Evolutionary conservation across 2,888 invertebrate genomes (phyloP).

Genomic region (Omphaloscelis lunosa): DNA sequence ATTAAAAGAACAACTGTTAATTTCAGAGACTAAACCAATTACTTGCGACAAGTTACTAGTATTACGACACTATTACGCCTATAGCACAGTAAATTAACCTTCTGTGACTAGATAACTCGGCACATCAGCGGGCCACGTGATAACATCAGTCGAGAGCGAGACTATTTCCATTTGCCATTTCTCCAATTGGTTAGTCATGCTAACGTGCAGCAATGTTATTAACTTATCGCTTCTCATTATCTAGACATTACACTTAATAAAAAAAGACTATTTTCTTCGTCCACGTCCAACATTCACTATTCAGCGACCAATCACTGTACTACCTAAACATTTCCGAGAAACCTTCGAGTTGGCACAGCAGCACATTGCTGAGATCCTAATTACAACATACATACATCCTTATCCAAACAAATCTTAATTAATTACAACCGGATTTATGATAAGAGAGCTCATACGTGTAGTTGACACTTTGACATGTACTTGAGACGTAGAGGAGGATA

Average conservation of each 20-base stretch:
- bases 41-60: constrained; percentile 43
- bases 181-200: constrained; percentile 74
- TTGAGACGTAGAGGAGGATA: constrained; percentile 63
- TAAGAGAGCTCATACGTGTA: constrained; percentile 64
- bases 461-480: constrained; percentile 71
- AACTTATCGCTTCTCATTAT: constrained; percentile 73
- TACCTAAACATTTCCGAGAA: constrained; percentile 64
- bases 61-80: constrained; percentile 57
- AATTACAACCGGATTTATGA: constrained; percentile 75
- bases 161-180: constrained; percentile 72
- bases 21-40: constrained; percentile 46
- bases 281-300: constrained; percentile 69
- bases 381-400: constrained; percentile 67
- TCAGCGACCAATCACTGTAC: constrained; percentile 55
- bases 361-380: constrained; percentile 62
- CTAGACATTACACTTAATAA: constrained; percentile 65
- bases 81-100: constrained; percentile 30
- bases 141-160: constrained; percentile 68
- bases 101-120: constrained; percentile 52
- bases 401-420: constrained; percentile 71
- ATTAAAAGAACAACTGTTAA: constrained; percentile 27
- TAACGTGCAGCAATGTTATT: constrained; percentile 73
- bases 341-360: constrained; percentile 57
- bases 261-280: constrained; percentile 47
- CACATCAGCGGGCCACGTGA: constrained; percentile 61